Conservation (phyloP, 1,140 invertebrate genomes). For the Luehdorfia chinensis region DNA sequence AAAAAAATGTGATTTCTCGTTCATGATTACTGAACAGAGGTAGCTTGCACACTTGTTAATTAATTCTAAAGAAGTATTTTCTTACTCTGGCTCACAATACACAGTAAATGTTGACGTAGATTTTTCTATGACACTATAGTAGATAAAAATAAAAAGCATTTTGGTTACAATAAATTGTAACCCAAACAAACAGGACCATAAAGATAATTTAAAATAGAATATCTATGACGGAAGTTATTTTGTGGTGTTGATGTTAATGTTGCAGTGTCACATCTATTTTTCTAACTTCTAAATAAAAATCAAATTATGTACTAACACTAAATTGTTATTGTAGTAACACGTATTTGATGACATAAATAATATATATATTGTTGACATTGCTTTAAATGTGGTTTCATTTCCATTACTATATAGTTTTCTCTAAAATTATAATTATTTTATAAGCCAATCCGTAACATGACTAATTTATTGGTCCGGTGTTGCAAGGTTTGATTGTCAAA, state of each 20-base stretch:
- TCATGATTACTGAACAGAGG: constrained; percentile 28
- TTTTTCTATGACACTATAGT: constrained; percentile 27
- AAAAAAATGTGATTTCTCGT: constrained; percentile 13
- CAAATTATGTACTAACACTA: constrained; percentile 45
- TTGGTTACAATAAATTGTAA: constrained; percentile 25
- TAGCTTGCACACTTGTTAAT: constrained; percentile 41
- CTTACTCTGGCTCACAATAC: constrained; percentile 30
- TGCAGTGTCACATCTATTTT: constrained; percentile 69
- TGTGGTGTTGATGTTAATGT: constrained; percentile 54
- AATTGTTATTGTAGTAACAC: constrained; percentile 57
- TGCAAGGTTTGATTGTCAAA: too few species aligned
- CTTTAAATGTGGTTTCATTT: constrained; percentile 61
- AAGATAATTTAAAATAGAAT: constrained; percentile 24
- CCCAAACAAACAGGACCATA: constrained; percentile 30
- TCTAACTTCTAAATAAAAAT: constrained; percentile 60
- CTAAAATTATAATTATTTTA: constrained; percentile 2
- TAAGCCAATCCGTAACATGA: too few species aligned
- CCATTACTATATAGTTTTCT: too few species aligned
- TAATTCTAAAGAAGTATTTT: constrained; percentile 47
- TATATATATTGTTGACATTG: constrained; percentile 71
- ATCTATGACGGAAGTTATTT: constrained; percentile 36
- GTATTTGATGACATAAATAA: constrained; percentile 57
- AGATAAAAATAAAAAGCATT: constrained; percentile 7
- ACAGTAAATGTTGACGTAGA: constrained; percentile 28
- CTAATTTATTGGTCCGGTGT: too few species aligned